These are phyloP conservation scores for Drosophila pseudoobscura DNA, from an alignment of 1,140 invertebrate species.

Conservation along the genomic window DNA sequence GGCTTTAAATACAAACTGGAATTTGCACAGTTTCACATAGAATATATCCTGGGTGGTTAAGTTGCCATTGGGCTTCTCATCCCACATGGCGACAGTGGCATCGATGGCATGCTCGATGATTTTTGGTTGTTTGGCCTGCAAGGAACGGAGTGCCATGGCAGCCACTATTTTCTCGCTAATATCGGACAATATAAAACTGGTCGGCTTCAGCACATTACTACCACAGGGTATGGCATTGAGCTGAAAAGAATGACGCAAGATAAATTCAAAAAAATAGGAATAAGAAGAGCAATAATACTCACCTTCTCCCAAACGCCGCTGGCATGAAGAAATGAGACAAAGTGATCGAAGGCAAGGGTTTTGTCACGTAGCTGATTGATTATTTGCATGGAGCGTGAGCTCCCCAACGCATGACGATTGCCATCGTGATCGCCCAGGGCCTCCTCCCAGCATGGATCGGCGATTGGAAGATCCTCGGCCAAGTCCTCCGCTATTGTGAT, in stretches of 20 bases:
- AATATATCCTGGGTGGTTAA: constrained; percentile 89
- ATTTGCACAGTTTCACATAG: constrained; percentile 87
- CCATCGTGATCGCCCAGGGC: constrained; percentile 46
- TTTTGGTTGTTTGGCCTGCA: constrained; percentile 63
- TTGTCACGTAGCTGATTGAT: constrained; percentile 93
- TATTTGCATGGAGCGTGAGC: constrained; percentile 90
- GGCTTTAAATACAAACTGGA: constrained; percentile 85
- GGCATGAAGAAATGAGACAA: constrained; percentile 90
- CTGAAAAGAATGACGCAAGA: constrained; percentile 22
- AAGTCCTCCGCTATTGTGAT: constrained; percentile 90
- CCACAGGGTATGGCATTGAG: constrained; percentile 85
- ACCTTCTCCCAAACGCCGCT: constrained; percentile 89
- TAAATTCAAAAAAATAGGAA: not conserved
- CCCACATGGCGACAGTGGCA: constrained; percentile 84
- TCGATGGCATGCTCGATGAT: constrained; percentile 85
- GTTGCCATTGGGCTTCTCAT: constrained; percentile 84
- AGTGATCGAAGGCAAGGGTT: constrained; percentile 90
- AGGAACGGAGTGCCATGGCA: constrained; percentile 85
- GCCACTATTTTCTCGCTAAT: constrained; percentile 91
- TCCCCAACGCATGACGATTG: constrained; percentile 84
- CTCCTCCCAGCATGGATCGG: constrained; percentile 92
- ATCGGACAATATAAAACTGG: constrained; percentile 88
- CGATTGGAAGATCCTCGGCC: constrained; percentile 93
- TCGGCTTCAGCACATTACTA: constrained; percentile 85
- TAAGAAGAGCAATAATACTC: not conserved